Conservation (phyloP, 2,888 invertebrate genomes). For the Trisateles emortualis region DNA sequence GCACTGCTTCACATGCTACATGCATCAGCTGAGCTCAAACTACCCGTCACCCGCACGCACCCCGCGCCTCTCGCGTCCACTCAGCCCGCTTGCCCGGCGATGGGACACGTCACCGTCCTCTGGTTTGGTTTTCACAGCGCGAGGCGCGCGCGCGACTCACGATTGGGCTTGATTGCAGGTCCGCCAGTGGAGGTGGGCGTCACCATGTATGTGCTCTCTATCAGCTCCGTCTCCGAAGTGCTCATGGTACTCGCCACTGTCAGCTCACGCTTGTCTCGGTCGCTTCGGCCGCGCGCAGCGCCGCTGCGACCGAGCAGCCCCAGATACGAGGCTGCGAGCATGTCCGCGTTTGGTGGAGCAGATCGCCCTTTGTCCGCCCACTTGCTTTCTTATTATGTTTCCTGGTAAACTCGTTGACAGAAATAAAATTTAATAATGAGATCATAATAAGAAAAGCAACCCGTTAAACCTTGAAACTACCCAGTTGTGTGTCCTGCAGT, state of each 20-base stretch:
- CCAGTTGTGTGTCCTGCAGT: constrained; percentile 82
- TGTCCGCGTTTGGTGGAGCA: constrained; percentile 57
- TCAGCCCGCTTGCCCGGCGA: constrained; percentile 63
- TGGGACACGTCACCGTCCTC: constrained; percentile 63
- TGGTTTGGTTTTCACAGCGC: constrained; percentile 61
- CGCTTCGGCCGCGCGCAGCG: constrained; percentile 65
- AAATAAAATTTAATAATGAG: constrained; percentile 50
- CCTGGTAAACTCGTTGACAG: constrained; percentile 47
- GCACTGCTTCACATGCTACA: constrained; percentile 31
- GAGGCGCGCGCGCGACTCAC: constrained; percentile 72
- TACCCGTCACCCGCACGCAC: constrained; percentile 54
- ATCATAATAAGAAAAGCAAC: constrained; percentile 82
- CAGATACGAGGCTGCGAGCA: constrained; percentile 86
- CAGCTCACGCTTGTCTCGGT: constrained; percentile 81
- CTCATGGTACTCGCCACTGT: constrained; percentile 93
- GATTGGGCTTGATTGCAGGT: constrained; percentile 91
- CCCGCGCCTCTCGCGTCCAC: constrained; percentile 61
- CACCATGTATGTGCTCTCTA: constrained; percentile 99
- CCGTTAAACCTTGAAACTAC: constrained; percentile 73
- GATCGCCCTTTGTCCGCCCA: constrained; percentile 69
- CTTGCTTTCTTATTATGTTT: constrained; percentile 85
- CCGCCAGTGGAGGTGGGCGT: constrained; percentile 98
- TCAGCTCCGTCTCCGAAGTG: constrained; percentile 99
- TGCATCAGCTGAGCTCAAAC: constrained; percentile 37
- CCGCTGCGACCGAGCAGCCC: constrained; percentile 83